Conservation (phyloP, 2,797 vertebrate genomes). For the Podarcis lilfordi region DNA sequence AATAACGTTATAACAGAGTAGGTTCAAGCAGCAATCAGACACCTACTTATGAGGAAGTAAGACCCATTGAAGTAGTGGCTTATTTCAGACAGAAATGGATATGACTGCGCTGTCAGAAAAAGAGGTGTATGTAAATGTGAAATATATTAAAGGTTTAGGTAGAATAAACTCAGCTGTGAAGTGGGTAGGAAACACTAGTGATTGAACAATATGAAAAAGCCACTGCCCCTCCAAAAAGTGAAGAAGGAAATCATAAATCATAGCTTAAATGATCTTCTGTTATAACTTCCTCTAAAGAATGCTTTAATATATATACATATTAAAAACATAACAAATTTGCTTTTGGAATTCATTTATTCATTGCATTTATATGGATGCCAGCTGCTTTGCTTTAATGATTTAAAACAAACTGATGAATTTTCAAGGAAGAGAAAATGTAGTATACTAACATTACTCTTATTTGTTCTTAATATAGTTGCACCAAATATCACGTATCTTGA, state of each 20-base stretch:
- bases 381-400: conserved; percentile 13
- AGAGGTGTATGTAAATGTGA: background rate
- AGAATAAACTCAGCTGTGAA: background rate
- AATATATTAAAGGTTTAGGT: conserved; percentile 26
- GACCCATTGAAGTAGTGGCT: background rate
- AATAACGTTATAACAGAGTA: conserved; percentile 4
- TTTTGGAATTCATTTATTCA: conserved; percentile 9
- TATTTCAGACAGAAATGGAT: background rate
- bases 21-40: background rate
- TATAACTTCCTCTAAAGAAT: background rate
- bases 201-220: conserved; percentile 36
- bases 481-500: conserved; percentile 94
- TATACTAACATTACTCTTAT: conserved; percentile 68
- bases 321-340: conserved; percentile 14
- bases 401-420: conserved; percentile 40
- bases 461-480: conserved; percentile 84
- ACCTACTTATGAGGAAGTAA: background rate
- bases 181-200: background rate
- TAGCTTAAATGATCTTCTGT: background rate
- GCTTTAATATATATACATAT: conserved; percentile 8
- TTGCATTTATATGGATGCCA: background rate
- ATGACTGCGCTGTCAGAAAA: background rate
- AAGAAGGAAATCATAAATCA: background rate
- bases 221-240: background rate
- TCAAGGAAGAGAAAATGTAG: background rate